phyloP scores from a whole-genome alignment of 1,140 invertebrate species.

The Metopolophium dirhodum region DNA sequence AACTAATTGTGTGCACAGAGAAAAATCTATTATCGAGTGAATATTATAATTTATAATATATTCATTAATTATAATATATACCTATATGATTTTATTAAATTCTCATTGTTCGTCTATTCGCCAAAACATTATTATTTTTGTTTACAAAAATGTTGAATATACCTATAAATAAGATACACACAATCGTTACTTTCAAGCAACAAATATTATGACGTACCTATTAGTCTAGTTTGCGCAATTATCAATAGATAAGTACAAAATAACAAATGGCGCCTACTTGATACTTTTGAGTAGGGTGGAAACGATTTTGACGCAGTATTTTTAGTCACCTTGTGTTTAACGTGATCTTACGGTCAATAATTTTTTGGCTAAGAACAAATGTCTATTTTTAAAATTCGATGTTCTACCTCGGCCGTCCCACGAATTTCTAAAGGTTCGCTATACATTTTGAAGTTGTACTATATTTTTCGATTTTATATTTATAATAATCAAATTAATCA shows the following conservation, averaged over 20 bases:
- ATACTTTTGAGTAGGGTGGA: background rate
- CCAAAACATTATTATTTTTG: background rate
- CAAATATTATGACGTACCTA: background rate
- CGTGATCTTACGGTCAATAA: constrained; percentile 45
- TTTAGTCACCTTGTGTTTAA: constrained; percentile 37
- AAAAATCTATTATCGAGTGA: background rate
- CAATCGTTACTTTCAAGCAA: background rate
- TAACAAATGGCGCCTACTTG: background rate
- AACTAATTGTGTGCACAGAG: background rate
- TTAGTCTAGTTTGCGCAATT: background rate
- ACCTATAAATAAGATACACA: background rate
- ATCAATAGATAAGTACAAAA: background rate
- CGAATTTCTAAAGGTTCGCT: background rate
- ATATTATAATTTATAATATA: background rate
- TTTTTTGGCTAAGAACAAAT: constrained; percentile 37
- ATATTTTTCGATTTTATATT: background rate
- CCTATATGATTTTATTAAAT: background rate
- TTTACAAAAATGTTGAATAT: background rate
- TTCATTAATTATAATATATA: too few relatives aligned
- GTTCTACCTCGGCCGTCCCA: background rate
- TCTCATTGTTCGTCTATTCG: background rate
- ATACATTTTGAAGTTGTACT: background rate
- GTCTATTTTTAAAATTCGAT: constrained; percentile 52
- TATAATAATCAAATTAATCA: too few relatives aligned
- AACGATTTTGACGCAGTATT: constrained; percentile 40